These are phyloP conservation scores for Blennius ocellaris DNA, from an alignment of 2,113 vertebrate species.

Conservation along the genomic window DNA sequence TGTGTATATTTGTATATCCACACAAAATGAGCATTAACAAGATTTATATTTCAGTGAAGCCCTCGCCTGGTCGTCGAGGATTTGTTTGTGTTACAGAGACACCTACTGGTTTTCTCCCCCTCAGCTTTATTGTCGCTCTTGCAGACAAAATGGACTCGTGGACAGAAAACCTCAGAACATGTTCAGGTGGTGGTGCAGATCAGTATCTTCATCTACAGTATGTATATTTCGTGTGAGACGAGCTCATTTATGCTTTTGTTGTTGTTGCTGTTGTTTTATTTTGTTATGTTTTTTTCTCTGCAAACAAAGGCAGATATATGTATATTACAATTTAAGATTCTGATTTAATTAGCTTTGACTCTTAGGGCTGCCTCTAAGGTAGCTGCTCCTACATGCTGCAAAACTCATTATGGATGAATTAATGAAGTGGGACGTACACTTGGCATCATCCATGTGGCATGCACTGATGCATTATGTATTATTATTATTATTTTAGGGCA, in stretches of 20 bases:
- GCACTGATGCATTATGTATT: slow-evolving; percentile 80
- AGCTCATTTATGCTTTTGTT: slow-evolving; percentile 46
- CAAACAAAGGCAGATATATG: slow-evolving; percentile 77
- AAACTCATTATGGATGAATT: slow-evolving; percentile 83
- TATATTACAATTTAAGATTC: slow-evolving; percentile 76
- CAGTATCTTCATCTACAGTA: slow-evolving; percentile 1
- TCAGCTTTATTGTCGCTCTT: not conserved
- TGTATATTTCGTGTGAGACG: slow-evolving; percentile 11
- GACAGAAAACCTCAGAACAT: not conserved
- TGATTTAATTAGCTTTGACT: slow-evolving; percentile 79
- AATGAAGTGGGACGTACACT: slow-evolving; percentile 80
- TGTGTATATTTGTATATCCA: not conserved
- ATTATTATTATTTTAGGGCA: slow-evolving; percentile 68
- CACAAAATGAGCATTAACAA: slow-evolving; percentile 29
- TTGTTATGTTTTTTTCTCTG: slow-evolving; percentile 16
- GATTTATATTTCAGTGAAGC: slow-evolving; percentile 20
- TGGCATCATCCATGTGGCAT: slow-evolving; percentile 74
- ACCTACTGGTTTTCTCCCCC: slow-evolving; percentile 63
- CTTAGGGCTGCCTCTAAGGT: slow-evolving; percentile 72
- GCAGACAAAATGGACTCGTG: not conserved
- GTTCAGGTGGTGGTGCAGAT: not conserved
- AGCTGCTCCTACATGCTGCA: slow-evolving; percentile 75
- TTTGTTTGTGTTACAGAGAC: slow-evolving; percentile 72
- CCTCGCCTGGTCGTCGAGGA: not conserved
- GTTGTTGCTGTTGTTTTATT: too few species aligned